Percentiles rank a stretch among this genome's conserved stretches.
These are phyloP conservation scores for Micropoecilia bifurca DNA, from an alignment of 2,797 vertebrate species.

Conservation along the genomic window DNA sequence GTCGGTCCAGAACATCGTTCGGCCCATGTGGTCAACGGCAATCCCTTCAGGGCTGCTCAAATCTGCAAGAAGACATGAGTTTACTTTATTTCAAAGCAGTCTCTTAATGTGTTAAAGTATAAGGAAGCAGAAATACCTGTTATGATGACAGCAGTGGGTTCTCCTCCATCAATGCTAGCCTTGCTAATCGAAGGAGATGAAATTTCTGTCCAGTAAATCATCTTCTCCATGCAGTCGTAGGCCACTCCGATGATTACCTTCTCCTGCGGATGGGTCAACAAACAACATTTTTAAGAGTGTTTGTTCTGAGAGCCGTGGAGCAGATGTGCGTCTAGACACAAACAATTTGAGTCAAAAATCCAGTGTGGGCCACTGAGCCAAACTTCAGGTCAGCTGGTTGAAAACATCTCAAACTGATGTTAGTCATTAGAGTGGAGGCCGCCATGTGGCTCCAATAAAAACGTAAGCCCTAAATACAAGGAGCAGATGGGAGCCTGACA, in stretches of 20 bases:
- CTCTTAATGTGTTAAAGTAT: neutral
- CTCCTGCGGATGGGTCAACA: slow-evolving; percentile 77
- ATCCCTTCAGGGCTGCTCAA: slow-evolving; percentile 93
- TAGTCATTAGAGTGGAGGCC: slow-evolving; percentile 72
- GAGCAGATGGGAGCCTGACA: slow-evolving; percentile 40
- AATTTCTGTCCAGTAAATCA: slow-evolving; percentile 97
- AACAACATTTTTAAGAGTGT: slow-evolving; percentile 49
- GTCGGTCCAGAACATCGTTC: slow-evolving; percentile 94
- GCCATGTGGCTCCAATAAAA: slow-evolving; percentile 72
- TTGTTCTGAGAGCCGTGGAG: slow-evolving; percentile 21
- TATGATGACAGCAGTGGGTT: slow-evolving; percentile 83
- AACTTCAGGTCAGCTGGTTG: slow-evolving; percentile 59
- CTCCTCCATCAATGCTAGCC: slow-evolving; percentile 87
- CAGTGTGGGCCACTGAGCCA: slow-evolving; percentile 16
- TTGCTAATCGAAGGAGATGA: slow-evolving; percentile 90
- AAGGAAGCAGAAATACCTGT: slow-evolving; percentile 76
- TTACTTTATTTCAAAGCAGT: neutral
- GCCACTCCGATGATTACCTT: slow-evolving; percentile 92
- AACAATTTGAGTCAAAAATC: slow-evolving; percentile 46
- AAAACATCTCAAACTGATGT: slow-evolving; percentile 62
- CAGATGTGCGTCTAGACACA: slow-evolving; percentile 67
- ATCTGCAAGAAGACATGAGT: slow-evolving; percentile 70
- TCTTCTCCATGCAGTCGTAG: slow-evolving; percentile 91
- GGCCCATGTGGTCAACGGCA: slow-evolving; percentile 88
- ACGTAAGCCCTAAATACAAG: slow-evolving; percentile 27